Conservation (phyloP, 2,113 vertebrate species). For the Engraulis encrasicolus region DNA sequence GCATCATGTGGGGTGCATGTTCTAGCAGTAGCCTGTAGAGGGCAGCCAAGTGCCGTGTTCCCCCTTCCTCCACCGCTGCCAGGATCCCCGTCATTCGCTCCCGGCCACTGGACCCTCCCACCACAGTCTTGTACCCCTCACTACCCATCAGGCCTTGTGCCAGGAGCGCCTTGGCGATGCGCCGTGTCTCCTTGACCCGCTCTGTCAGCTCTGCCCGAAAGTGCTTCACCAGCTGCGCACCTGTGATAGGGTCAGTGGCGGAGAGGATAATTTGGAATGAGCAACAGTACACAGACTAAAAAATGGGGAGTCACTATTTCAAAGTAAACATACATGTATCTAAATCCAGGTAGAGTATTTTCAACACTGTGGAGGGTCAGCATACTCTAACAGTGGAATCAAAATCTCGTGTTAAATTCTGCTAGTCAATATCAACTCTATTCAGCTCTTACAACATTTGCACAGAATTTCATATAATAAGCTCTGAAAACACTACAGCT, state of each 20-base stretch:
- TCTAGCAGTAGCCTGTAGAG: conserved; percentile 34
- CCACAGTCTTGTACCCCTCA: conserved; percentile 13
- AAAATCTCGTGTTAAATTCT: too few species aligned
- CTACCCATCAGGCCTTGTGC: conserved; percentile 23
- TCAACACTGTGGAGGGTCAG: too few species aligned
- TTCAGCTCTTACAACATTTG: too few species aligned
- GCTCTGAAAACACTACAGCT: too few species aligned
- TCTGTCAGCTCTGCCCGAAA: conserved; percentile 21
- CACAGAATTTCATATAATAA: too few species aligned
- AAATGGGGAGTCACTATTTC: too few species aligned
- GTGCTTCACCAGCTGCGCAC: conserved; percentile 24
- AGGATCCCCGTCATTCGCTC: conserved; percentile 25
- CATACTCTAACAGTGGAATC: too few species aligned
- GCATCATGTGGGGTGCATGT: conserved; percentile 31
- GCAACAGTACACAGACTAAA: background rate
- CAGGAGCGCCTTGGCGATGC: conserved; percentile 30
- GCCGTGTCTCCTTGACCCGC: conserved; percentile 20
- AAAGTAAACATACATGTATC: too few species aligned
- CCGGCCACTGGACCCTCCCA: background rate
- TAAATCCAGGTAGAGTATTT: too few species aligned
- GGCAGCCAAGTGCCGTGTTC: background rate
- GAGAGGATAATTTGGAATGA: background rate
- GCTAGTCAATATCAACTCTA: too few species aligned
- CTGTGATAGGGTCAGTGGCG: background rate
- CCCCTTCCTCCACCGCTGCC: background rate